Conservation (phyloP, 2,797 vertebrate genomes). For the Lacerta agilis region DNA sequence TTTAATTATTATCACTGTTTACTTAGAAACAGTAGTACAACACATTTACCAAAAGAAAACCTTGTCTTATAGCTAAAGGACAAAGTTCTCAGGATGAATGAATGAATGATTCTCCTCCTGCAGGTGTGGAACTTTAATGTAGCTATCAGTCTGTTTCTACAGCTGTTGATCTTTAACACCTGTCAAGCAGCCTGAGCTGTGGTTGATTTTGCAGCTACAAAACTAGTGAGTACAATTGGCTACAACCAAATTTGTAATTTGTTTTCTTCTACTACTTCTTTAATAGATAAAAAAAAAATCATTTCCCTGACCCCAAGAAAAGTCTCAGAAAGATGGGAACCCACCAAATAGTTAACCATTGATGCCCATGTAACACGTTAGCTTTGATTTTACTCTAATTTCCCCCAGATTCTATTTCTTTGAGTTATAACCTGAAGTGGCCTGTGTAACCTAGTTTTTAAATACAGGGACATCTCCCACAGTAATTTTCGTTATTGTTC, state of each 20-base stretch:
- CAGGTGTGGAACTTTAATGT: constrained; percentile 59
- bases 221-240: constrained; percentile 48
- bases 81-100: constrained; percentile 52
- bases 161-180: constrained; percentile 68
- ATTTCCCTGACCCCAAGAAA: neutral
- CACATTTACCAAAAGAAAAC: constrained; percentile 49
- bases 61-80: constrained; percentile 40
- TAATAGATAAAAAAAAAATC: neutral
- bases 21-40: constrained; percentile 63
- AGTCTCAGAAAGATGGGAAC: neutral
- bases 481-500: neutral
- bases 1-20: constrained; percentile 71
- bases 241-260: constrained; percentile 36
- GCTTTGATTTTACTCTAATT: neutral
- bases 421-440: constrained; percentile 40
- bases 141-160: constrained; percentile 58
- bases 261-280: constrained; percentile 41
- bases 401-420: constrained; percentile 12
- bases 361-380: neutral
- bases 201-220: constrained; percentile 39
- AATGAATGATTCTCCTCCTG: constrained; percentile 19
- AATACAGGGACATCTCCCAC: constrained; percentile 18
- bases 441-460: constrained; percentile 18
- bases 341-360: neutral
- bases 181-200: constrained; percentile 32